These are phyloP conservation scores for Xiphias gladius DNA, from an alignment of 2,113 vertebrate species.

Conservation along the genomic window DNA sequence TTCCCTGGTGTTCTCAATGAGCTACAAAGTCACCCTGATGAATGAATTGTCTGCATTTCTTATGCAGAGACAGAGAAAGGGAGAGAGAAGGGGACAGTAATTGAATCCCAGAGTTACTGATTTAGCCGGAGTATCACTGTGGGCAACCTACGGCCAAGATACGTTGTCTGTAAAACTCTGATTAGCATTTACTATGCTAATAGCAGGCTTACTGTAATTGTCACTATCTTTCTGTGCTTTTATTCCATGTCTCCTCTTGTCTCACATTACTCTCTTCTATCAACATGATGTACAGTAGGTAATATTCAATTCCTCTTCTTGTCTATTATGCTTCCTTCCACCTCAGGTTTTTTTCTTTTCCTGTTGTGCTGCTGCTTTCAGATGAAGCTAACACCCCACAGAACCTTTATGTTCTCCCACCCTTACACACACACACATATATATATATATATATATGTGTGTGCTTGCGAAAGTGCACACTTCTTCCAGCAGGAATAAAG, in stretches of 20 bases:
- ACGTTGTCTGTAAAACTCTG: constrained; percentile 57
- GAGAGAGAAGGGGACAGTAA: constrained; percentile 61
- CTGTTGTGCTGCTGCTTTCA: constrained; percentile 44
- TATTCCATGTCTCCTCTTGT: constrained; percentile 55
- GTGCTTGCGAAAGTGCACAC: constrained; percentile 28
- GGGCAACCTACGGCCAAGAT: constrained; percentile 57
- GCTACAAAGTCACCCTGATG: constrained; percentile 62
- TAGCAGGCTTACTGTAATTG: constrained; percentile 58
- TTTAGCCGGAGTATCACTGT: constrained; percentile 62
- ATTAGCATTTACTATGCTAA: constrained; percentile 72
- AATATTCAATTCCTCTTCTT: constrained; percentile 16
- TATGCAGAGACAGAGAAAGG: constrained; percentile 52
- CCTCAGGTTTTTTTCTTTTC: constrained; percentile 34
- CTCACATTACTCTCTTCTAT: background rate
- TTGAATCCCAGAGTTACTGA: constrained; percentile 75
- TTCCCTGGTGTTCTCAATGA: constrained; percentile 37
- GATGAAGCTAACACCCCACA: constrained; percentile 36
- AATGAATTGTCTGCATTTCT: constrained; percentile 63
- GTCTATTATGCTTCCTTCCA: constrained; percentile 19
- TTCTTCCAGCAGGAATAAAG: constrained; percentile 48
- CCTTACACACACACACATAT: constrained; percentile 34
- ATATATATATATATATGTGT: no score
- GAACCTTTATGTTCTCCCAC: constrained; percentile 39
- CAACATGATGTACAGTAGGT: constrained; percentile 25
- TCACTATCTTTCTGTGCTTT: constrained; percentile 15